Percentiles rank a stretch among this genome's conserved stretches.
Conservation (phyloP, 2,113 vertebrate species). For the Xenus cinereus region DNA sequence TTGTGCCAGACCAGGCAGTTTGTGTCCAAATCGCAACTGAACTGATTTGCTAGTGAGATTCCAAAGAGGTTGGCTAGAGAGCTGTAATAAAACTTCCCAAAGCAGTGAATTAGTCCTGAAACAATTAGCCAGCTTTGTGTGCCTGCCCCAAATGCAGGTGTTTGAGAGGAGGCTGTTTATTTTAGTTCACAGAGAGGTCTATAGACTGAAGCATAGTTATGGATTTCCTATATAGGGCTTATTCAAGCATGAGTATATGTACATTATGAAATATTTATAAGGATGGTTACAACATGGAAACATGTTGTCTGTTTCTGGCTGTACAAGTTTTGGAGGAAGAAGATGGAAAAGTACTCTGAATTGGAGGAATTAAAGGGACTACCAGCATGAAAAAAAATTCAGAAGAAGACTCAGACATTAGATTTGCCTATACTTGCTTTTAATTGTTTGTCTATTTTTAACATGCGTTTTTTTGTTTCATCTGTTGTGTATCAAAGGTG, state of each 20-base stretch:
- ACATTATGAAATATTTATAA: slow-evolving; percentile 27
- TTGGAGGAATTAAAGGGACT: slow-evolving; percentile 11
- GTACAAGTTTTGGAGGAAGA: slow-evolving; percentile 29
- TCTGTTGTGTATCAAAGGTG: neutral
- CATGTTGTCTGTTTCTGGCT: slow-evolving; percentile 50
- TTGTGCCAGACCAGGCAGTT: slow-evolving; percentile 18
- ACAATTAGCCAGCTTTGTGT: neutral
- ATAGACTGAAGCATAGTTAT: neutral
- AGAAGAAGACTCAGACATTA: neutral
- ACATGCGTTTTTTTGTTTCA: neutral
- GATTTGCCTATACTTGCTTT: neutral
- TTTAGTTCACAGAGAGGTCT: neutral
- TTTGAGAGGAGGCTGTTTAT: neutral
- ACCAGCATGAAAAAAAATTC: neutral
- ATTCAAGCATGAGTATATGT: neutral
- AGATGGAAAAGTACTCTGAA: slow-evolving; percentile 34
- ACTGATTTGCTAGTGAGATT: neutral
- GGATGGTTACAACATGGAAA: slow-evolving; percentile 53
- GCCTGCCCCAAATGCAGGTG: neutral
- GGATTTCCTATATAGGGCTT: neutral
- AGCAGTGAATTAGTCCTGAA: neutral
- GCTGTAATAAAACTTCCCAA: neutral
- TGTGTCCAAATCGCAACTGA: slow-evolving; percentile 7
- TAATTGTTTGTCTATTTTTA: neutral
- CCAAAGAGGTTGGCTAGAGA: slow-evolving; percentile 5